Evolutionary conservation across 2,797 vertebrate species (phyloP).

Genomic region (Moxostoma hubbsi): DNA sequence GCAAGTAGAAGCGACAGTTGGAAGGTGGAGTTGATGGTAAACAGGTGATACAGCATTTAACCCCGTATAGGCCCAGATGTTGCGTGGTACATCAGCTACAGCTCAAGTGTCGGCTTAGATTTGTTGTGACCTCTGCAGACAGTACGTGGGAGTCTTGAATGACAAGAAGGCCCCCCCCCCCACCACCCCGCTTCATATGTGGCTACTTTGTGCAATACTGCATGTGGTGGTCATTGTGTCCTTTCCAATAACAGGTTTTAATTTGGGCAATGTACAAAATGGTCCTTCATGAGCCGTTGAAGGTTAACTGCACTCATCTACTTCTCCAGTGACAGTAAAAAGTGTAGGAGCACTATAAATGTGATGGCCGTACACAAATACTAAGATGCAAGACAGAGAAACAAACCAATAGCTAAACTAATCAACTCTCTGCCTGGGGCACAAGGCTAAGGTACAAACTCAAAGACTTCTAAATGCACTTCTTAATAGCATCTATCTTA

Average conservation of each 20-base stretch:
- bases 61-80: constrained; percentile 21
- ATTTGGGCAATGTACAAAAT: background rate
- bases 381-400: constrained; percentile 15
- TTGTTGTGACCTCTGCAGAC: constrained; percentile 6
- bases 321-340: background rate
- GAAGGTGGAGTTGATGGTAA: constrained; percentile 32
- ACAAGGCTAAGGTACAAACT: constrained; percentile 35
- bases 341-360: constrained; percentile 14
- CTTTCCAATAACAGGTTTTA: background rate
- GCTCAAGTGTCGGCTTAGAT: constrained; percentile 41
- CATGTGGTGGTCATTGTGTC: background rate
- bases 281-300: constrained; percentile 3
- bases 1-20: background rate
- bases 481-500: constrained; percentile 47
- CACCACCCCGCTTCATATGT: background rate
- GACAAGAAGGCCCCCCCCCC: constrained; percentile 14
- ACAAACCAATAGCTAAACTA: constrained; percentile 39
- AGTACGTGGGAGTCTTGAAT: constrained; percentile 4
- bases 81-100: constrained; percentile 16
- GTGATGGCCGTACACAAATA: constrained; percentile 20
- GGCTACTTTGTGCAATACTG: background rate
- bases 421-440: constrained; percentile 41
- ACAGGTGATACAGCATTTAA: constrained; percentile 50
- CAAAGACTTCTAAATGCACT: constrained; percentile 38
- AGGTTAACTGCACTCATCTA: constrained; percentile 5